Conservation (phyloP, 2,797 vertebrate species). For the Amblyopsis hoosieri region DNA sequence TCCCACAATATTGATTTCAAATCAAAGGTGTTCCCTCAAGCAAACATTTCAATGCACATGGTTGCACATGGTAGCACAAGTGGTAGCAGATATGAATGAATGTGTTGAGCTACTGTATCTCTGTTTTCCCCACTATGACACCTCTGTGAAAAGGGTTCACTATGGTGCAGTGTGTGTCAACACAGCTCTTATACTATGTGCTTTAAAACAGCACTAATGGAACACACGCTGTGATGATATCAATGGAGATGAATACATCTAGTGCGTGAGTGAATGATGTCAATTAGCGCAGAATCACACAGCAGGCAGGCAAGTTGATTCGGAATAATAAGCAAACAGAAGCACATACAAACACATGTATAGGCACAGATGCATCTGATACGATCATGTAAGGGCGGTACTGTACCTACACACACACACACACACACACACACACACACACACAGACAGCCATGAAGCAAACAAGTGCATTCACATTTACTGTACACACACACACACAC, state of each 20-base stretch:
- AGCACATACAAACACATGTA: conserved; percentile 22
- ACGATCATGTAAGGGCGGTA: too few relatives aligned
- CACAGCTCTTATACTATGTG: neutral
- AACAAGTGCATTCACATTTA: too few relatives aligned
- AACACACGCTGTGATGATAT: neutral
- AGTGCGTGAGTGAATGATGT: conserved; percentile 29
- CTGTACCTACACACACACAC: too few relatives aligned
- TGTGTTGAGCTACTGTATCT: too few relatives aligned
- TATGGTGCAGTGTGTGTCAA: neutral
- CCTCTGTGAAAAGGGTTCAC: too few relatives aligned
- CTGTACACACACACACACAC: neutral
- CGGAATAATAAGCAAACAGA: conserved; percentile 17
- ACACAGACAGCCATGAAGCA: too few relatives aligned
- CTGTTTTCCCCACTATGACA: too few relatives aligned
- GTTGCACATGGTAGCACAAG: conserved; percentile 20
- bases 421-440: too few relatives aligned
- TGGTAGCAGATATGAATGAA: conserved; percentile 7
- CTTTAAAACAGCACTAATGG: neutral
- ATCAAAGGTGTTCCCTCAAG: conserved; percentile 35
- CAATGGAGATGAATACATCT: neutral
- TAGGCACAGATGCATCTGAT: too few relatives aligned
- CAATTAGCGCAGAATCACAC: too few relatives aligned
- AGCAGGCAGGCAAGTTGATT: too few relatives aligned
- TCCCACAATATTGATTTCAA: conserved; percentile 28
- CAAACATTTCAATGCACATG: conserved; percentile 23